A percentile compares a stretch with the other conserved stretches of the same genome.
phyloP scores from a whole-genome alignment of 2,888 invertebrate species.

The Stenchaetothrips biformis region DNA sequence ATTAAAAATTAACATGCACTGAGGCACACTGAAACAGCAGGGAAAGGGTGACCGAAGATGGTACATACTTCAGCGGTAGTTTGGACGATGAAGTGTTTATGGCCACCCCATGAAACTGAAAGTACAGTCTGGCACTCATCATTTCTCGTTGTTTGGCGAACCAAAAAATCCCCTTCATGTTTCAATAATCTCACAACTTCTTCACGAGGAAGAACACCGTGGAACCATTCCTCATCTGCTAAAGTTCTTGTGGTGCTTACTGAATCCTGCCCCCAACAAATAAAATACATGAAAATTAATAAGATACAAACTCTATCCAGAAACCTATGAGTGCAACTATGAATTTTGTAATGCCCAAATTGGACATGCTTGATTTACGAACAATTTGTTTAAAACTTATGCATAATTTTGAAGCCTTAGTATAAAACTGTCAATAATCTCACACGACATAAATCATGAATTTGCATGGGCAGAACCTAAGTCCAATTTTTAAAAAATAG shows the following conservation, averaged over 20 bases:
- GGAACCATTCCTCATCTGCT: constrained; percentile 95
- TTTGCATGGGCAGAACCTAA: no score
- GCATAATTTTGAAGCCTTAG: neutral
- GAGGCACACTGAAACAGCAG: neutral
- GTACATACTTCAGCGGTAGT: constrained; percentile 74
- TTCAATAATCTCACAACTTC: constrained; percentile 87
- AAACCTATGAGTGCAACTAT: constrained; percentile 33
- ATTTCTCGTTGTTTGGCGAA: constrained; percentile 86
- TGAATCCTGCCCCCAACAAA: neutral
- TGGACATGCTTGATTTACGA: neutral
- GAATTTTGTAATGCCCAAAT: neutral
- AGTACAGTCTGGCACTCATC: constrained; percentile 89
- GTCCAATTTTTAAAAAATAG: no score
- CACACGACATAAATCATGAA: neutral
- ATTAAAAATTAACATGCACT: neutral
- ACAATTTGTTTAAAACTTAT: neutral
- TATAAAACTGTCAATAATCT: neutral
- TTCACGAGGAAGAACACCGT: constrained; percentile 91
- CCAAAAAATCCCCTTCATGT: constrained; percentile 91
- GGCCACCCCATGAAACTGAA: constrained; percentile 93
- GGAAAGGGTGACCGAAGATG: neutral
- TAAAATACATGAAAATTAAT: neutral
- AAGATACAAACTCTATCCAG: neutral
- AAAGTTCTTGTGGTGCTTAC: constrained; percentile 56
- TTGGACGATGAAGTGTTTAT: constrained; percentile 96